Base-by-base conservation (phyloP, 2,113 vertebrate species). In the Emberiza fucata region DNA sequence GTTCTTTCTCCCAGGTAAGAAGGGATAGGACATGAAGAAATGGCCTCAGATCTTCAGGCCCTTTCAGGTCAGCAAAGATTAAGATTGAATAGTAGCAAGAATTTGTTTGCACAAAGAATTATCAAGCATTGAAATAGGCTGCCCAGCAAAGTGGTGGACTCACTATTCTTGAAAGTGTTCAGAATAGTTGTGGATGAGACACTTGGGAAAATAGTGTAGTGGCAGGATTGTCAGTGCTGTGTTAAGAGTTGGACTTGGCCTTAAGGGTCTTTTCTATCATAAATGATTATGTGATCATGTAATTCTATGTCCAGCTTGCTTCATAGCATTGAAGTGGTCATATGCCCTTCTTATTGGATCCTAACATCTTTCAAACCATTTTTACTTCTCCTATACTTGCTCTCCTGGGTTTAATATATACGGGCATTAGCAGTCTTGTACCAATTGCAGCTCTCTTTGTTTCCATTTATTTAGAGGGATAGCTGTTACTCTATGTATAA, bases 111-210 rank as follows among this genome's bases (percentile, higher is more conserved):
- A 4, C 4, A 39, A 35, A 59, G 7, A 7, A n/a, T 14, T 78
- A 7, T 37, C 16, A 78, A 19, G 8, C 35, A 73, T 2, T 69
- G 39, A 13, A 85, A 60, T 22, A 75, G 40, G 56, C 4, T 81
- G 18, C n/a, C 35, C 39, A 64, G 29, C 25, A 8, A 81, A 60
- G 12, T 4, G 8, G 11, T 11, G 8, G 31, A 81, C 11, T 28
- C 20, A 24, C 5, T 27, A 4, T 10, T 12, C 50, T 65, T 79
- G 17, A 6, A 35, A 29, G 15, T 39, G 45, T 33, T 66, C 13
- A 71, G 16, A 35, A 65, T 8, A 61, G 0, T 0, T 14, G 5
- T 42, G 42, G 25, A 70, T 10, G 3, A 45, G 8, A 5, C 4
- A 8, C 5, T 11, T 56, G 37, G 37, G 37, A 37, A 37, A 8